These are phyloP conservation scores for western clawed frog (Xenopus tropicalis) DNA, from an alignment of 2,113 vertebrate genomes.

Conservation along the genomic window DNA sequence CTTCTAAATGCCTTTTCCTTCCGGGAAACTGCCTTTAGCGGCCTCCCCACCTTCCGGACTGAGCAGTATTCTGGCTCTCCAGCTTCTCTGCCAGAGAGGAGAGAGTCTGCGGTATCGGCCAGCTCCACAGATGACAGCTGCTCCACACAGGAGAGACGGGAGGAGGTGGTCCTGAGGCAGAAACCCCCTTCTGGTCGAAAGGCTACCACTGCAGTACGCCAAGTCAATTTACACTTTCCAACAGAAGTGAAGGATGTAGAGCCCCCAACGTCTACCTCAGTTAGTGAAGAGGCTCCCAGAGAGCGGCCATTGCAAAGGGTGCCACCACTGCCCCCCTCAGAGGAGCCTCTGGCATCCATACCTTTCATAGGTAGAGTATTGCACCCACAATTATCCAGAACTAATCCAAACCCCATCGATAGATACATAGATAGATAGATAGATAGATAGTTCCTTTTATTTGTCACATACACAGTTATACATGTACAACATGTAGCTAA, in stretches of 20 bases:
- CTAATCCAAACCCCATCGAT: no score
- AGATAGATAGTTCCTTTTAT: no score
- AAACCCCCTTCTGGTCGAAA: constrained; percentile 88
- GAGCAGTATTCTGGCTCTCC: constrained; percentile 27
- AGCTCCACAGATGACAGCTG: constrained; percentile 37
- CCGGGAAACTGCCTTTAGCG: constrained; percentile 83
- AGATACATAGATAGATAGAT: no score
- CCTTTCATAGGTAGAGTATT: constrained; percentile 84
- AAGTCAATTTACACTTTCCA: constrained; percentile 77
- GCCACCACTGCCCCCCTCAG: constrained; percentile 72
- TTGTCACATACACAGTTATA: no score
- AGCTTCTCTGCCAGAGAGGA: constrained; percentile 47
- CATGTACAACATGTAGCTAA: no score
- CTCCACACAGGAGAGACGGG: constrained; percentile 54
- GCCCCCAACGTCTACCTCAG: constrained; percentile 52
- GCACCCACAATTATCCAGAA: no score
- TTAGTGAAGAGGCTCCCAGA: constrained; percentile 45
- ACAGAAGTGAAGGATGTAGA: constrained; percentile 70
- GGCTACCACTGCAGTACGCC: constrained; percentile 65
- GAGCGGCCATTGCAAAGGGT: constrained; percentile 66
- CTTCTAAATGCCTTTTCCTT: constrained; percentile 88
- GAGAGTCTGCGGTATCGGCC: constrained; percentile 21
- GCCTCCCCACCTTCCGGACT: constrained; percentile 71
- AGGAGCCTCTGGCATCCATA: constrained; percentile 92
- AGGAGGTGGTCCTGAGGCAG: constrained; percentile 86